Evolutionary conservation across 2,113 vertebrate species (phyloP), one percentile per base, ranked within the genome.

Genomic region (Chaetodon trifascialis): DNA sequence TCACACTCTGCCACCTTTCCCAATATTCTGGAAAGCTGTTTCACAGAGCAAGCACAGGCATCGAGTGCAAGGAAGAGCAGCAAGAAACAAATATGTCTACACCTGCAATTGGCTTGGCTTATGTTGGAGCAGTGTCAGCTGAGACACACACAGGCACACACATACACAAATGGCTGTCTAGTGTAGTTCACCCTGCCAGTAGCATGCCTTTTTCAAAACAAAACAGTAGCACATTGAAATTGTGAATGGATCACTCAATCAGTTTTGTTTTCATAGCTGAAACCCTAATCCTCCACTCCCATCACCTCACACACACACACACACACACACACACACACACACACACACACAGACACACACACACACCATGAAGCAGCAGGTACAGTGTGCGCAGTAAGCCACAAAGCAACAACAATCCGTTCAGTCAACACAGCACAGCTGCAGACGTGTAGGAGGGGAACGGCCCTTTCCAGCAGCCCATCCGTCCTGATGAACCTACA

Each of bases 31-130:
- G 46, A 49, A 74, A 76, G 75, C 42, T 62, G 36, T 62, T 83
- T 72, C 55, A 79, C 82, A 79, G 65, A 84, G 30, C 67, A 59
- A 73, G 64, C 11, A 34, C 55, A 86, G 25, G 51, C 54, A 72
- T 2, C n/a, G 23, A 87, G 46, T 51, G 66, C 30, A 71, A 51
- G 70, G 34, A 72, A 66, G n/a, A 40, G 64, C 4, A 40, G 62
- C 55, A 36, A 51, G 66, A 82, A 73, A 46, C 52, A 70, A 65
- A 51, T n/a, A 76, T 62, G 30, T 86, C 21, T 77, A 89, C 88
- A 90, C 83, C 81, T 91, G 81, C 81, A 72, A 23, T 30, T 66
- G 75, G 69, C 65, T 62, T 64, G 65, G 73, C 65, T 77, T 81
- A 23, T 70, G 67, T 60, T 86, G 77, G 83, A 80, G 85, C 63